These are phyloP conservation scores for Catharus fuscescens DNA, from an alignment of 2,113 vertebrate species.

Conservation along the genomic window DNA sequence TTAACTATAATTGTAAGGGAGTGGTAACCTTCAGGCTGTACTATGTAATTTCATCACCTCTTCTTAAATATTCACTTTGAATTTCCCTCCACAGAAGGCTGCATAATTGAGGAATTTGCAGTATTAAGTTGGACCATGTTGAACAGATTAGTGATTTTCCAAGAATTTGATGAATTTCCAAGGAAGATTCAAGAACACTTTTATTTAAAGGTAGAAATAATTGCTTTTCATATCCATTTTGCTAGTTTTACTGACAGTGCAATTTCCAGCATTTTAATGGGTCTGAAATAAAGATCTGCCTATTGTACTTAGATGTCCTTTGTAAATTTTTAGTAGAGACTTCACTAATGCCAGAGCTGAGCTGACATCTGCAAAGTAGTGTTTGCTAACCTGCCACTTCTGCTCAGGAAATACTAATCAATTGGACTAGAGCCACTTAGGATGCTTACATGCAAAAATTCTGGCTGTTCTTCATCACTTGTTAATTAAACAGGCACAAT, in stretches of 20 bases:
- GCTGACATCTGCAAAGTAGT: neutral
- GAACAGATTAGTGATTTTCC: neutral
- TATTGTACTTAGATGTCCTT: neutral
- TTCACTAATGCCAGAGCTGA: neutral
- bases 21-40: neutral
- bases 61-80: neutral
- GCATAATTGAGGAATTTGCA: neutral
- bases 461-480: neutral
- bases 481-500: neutral
- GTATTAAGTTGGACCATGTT: neutral
- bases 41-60: neutral
- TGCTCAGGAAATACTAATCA: neutral
- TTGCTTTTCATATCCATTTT: neutral
- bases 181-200: neutral
- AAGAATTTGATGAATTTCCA: neutral
- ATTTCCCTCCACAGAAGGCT: neutral
- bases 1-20: neutral
- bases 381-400: neutral
- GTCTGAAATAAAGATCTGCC: neutral
- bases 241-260: neutral
- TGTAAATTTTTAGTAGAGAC: neutral
- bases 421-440: neutral
- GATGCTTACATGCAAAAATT: neutral
- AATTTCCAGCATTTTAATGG: neutral
- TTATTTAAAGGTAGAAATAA: neutral